Percentiles rank a stretch among this genome's conserved stretches.
Conservation (phyloP, 2,888 invertebrate genomes). For the Pyrocoelia pectoralis region DNA sequence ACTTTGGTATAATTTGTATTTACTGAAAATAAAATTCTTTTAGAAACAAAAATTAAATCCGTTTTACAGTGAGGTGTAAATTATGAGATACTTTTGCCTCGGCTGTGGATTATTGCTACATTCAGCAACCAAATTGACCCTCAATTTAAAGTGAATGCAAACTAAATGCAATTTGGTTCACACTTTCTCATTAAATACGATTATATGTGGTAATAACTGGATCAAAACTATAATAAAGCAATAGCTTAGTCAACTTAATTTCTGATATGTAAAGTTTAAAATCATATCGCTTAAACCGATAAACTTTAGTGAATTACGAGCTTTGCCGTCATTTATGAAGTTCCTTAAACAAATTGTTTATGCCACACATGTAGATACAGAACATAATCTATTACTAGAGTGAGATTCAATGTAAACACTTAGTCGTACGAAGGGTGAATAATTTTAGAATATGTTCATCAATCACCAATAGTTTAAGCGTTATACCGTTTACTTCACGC, state of each 20-base stretch:
- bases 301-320: neutral
- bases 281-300: neutral
- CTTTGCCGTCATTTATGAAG: neutral
- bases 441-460: constrained; percentile 4
- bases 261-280: neutral
- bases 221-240: neutral
- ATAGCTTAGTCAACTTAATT: neutral
- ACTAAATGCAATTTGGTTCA: neutral
- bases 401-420: constrained; percentile 8
- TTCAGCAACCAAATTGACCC: neutral
- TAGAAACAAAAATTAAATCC: too few species aligned
- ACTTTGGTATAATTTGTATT: too few species aligned
- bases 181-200: neutral
- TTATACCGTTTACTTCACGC: neutral
- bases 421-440: neutral
- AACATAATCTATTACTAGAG: constrained; percentile 6
- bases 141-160: neutral
- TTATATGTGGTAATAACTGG: neutral
- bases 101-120: neutral
- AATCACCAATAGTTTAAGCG: neutral
- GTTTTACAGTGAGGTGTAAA: too few species aligned
- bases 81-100: neutral
- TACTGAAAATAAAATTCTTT: too few species aligned
- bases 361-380: constrained; percentile 10
- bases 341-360: constrained; percentile 10